A percentile compares a stretch with the other conserved stretches of the same genome.
Conservation (phyloP, 2,888 invertebrate genomes). For the Lasius platythorax region DNA sequence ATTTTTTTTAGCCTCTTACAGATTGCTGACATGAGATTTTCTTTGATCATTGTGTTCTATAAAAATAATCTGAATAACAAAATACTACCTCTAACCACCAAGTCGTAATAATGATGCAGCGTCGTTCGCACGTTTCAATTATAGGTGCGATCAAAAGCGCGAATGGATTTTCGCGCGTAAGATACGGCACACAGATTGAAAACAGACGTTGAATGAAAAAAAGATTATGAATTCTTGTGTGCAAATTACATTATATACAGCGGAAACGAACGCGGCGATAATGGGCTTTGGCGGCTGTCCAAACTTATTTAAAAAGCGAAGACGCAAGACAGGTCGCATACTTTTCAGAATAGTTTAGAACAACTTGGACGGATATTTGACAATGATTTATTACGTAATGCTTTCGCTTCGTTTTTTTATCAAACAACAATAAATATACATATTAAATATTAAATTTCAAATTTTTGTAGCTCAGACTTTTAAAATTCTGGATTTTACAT, state of each 20-base stretch:
- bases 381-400: background rate
- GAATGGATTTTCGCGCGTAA: background rate
- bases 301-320: conserved; percentile 52
- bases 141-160: background rate
- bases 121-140: conserved; percentile 5
- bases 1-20: background rate
- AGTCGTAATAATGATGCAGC: background rate
- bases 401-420: background rate
- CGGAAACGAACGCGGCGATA: conserved; percentile 67
- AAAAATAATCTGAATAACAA: background rate
- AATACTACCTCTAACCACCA: background rate
- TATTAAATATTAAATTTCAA: conserved; percentile 1
- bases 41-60: background rate
- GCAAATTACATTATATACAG: conserved; percentile 59
- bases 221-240: conserved; percentile 27
- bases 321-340: conserved; percentile 10
- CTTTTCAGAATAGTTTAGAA: background rate
- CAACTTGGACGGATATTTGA: conserved; percentile 5
- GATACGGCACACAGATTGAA: background rate
- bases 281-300: conserved; percentile 74
- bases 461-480: background rate
- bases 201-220: background rate
- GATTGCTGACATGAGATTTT: background rate
- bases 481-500: background rate
- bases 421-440: background rate